Conservation (phyloP, 2,888 invertebrate species). For the Sycophila texana region DNA sequence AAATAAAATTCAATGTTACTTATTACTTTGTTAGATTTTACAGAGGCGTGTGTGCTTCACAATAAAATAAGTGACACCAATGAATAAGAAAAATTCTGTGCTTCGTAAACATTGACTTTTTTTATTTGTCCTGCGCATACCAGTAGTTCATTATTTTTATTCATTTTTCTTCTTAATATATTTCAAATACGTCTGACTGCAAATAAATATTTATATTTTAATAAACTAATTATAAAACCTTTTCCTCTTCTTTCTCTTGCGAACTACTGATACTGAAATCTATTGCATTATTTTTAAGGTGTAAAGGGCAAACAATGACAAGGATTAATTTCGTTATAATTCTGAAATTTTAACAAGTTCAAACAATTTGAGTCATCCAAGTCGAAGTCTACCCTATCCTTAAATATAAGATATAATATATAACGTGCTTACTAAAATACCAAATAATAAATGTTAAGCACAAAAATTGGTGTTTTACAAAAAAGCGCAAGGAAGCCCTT, state of each 20-base stretch:
- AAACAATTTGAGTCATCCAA: neutral
- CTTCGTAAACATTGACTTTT: constrained; percentile 25
- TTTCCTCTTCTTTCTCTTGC: constrained; percentile 21
- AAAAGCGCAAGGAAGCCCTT: constrained; percentile 44
- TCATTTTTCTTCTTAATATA: neutral
- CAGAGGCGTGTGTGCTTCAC: neutral
- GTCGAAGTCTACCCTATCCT: constrained; percentile 29
- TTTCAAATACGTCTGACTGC: neutral
- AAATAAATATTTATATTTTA: neutral
- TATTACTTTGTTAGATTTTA: constrained; percentile 5
- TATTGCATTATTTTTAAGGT: neutral
- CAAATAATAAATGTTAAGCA: neutral
- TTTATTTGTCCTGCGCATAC: constrained; percentile 25
- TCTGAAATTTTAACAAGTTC: too few relatives aligned
- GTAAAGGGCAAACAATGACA: constrained; percentile 27
- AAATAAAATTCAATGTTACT: constrained; percentile 42
- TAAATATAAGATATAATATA: constrained; percentile 1
- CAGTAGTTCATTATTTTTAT: constrained; percentile 2
- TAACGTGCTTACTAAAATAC: constrained; percentile 43
- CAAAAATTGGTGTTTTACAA: constrained; percentile 17
- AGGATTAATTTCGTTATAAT: constrained; percentile 19
- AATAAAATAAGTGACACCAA: neutral
- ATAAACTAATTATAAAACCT: constrained; percentile 1
- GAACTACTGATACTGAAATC: constrained; percentile 22
- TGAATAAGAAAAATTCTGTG: constrained; percentile 28